Percentiles rank a stretch among this genome's conserved stretches.
phyloP scores from a whole-genome alignment of 1,140 invertebrate species.

The Euura saliciscinereae region DNA sequence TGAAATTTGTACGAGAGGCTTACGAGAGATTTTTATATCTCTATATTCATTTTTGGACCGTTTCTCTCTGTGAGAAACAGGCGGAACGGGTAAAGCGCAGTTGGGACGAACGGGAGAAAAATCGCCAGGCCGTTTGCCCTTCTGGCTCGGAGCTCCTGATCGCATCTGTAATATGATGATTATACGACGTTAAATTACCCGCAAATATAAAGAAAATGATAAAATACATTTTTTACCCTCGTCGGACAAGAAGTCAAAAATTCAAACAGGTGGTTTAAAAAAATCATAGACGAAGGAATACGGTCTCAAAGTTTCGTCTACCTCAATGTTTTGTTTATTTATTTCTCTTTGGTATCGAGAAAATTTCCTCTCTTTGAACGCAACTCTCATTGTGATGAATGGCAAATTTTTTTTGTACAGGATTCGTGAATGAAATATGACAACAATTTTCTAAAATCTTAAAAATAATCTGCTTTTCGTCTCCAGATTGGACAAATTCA shows the following conservation, averaged over 20 bases:
- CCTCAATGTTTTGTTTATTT: not conserved
- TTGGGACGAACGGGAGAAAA: slow-evolving; percentile 46
- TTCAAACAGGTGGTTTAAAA: not conserved
- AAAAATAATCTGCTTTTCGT: not conserved
- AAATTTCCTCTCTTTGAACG: not conserved
- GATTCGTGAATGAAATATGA: not conserved
- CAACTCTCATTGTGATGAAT: not conserved
- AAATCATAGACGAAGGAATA: not conserved
- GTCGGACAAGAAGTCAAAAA: not conserved
- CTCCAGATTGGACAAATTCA: not conserved
- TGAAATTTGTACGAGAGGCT: slow-evolving; percentile 43
- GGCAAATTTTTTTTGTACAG: not conserved
- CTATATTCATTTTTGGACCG: slow-evolving; percentile 39
- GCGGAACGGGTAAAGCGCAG: slow-evolving; percentile 17
- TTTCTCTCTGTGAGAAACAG: slow-evolving; percentile 36
- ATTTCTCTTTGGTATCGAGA: not conserved
- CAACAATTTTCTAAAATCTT: not conserved
- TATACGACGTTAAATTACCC: not conserved
- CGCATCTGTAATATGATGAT: slow-evolving; percentile 45
- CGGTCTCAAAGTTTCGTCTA: not conserved
- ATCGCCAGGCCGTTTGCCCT: slow-evolving; percentile 52
- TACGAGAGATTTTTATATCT: slow-evolving; percentile 40
- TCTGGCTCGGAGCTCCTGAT: slow-evolving; percentile 64
- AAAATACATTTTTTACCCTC: not conserved
- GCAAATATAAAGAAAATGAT: not conserved